phyloP scores from a whole-genome alignment of 2,888 invertebrate species.

The Bombylius major region DNA sequence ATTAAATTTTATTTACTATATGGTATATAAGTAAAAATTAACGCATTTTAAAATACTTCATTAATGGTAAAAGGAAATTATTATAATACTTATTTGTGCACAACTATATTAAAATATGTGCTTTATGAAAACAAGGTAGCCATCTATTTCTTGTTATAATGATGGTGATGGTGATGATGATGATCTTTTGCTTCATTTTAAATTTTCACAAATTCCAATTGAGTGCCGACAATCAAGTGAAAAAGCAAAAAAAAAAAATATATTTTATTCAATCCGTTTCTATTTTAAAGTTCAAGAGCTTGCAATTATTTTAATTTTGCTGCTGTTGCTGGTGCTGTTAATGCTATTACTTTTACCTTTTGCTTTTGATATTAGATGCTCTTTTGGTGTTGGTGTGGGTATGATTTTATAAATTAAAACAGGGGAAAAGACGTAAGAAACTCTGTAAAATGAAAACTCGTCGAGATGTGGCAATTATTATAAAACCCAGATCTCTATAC shows the following conservation, averaged over 20 bases:
- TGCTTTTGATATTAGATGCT: no score
- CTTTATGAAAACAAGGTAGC: no score
- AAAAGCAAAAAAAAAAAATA: background rate
- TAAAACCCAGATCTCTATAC: background rate
- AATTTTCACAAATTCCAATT: constrained; percentile 1
- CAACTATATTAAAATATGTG: no score
- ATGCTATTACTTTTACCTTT: no score
- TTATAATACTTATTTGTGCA: no score
- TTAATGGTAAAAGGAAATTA: no score
- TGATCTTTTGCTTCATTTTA: background rate
- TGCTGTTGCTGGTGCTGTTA: background rate
- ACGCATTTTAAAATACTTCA: no score
- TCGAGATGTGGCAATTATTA: constrained; percentile 13
- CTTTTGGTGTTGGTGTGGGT: background rate
- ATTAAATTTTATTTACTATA: no score
- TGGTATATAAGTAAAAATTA: no score
- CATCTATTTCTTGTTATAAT: no score
- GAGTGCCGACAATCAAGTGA: constrained; percentile 8
- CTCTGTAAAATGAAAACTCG: constrained; percentile 12
- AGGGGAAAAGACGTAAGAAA: background rate
- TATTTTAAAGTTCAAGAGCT: constrained; percentile 10
- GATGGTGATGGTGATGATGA: no score
- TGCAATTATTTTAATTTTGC: constrained; percentile 14
- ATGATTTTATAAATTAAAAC: constrained; percentile 3
- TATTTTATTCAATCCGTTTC: constrained; percentile 6